Evolutionary conservation across 1,140 invertebrate species (phyloP).

Genomic region (Dolichoris vasculosae): DNA sequence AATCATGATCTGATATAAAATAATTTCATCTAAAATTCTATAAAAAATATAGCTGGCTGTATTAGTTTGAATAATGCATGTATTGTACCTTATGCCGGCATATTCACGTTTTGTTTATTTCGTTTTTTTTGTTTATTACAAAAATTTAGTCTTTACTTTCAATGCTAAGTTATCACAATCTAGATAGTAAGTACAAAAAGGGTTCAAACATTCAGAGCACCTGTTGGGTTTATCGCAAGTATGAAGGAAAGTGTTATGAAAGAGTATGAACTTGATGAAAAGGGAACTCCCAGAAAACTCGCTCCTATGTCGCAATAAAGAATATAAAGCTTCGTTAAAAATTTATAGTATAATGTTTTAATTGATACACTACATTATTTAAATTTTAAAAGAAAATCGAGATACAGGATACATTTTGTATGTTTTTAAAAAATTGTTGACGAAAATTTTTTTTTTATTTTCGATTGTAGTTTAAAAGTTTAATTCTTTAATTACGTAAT

Average conservation of each 20-base stretch:
- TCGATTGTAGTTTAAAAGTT: not conserved
- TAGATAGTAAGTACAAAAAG: constrained; percentile 47
- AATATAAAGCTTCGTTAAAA: constrained; percentile 38
- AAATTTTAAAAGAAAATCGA: constrained; percentile 21
- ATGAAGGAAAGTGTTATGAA: constrained; percentile 24
- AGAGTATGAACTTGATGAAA: constrained; percentile 35
- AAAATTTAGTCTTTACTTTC: constrained; percentile 54
- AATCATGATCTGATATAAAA: not conserved
- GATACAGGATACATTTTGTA: constrained; percentile 15
- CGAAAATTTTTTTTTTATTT: not conserved
- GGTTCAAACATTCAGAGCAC: constrained; percentile 62
- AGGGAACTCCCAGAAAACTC: constrained; percentile 56
- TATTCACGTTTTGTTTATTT: constrained; percentile 67
- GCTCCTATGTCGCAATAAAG: constrained; percentile 59
- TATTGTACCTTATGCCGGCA: constrained; percentile 72
- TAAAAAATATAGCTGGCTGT: constrained; percentile 53
- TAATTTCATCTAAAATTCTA: not conserved
- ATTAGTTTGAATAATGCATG: constrained; percentile 70
- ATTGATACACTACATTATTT: not conserved
- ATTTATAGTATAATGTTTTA: not conserved
- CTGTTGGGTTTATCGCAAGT: constrained; percentile 68
- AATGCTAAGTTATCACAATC: constrained; percentile 35
- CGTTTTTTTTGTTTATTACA: constrained; percentile 54
- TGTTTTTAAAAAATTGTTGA: not conserved
- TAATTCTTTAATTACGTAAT: too few species aligned